Evolutionary conservation across 2,888 invertebrate genomes (phyloP).

Genomic region (Chironomus riparius): DNA sequence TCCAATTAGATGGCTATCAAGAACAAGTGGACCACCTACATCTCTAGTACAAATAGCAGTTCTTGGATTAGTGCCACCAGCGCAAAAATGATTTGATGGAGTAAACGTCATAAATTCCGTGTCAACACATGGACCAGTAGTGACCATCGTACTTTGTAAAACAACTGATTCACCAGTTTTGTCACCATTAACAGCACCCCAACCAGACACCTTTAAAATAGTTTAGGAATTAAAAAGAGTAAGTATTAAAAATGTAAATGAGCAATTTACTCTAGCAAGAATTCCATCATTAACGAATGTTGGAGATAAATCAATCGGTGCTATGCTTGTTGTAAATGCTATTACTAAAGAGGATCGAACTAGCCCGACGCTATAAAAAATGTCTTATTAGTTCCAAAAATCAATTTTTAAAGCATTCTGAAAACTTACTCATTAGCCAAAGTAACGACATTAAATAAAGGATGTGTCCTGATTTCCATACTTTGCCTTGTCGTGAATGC

Average conservation of each 20-base stretch:
- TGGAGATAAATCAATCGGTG: no score
- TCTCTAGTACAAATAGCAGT: not conserved
- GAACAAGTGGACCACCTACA: not conserved
- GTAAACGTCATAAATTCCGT: not conserved
- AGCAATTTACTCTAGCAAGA: no score
- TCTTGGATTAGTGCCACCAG: not conserved
- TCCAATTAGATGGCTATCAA: not conserved
- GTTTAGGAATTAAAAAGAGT: no score
- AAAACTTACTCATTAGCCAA: not conserved
- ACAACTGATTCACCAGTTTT: not conserved
- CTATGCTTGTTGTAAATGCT: no score
- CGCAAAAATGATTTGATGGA: not conserved
- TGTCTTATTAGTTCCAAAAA: no score
- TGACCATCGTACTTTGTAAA: not conserved
- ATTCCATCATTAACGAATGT: no score
- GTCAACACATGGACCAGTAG: not conserved
- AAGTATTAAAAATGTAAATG: no score
- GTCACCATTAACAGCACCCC: not conserved
- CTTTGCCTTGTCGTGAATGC: not conserved
- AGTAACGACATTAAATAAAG: not conserved
- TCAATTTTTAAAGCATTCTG: no score
- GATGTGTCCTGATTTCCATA: not conserved
- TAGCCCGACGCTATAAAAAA: not conserved
- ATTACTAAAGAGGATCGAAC: not conserved
- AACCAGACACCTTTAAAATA: not conserved